A percentile compares a stretch with the other conserved stretches of the same genome.
phyloP scores from a whole-genome alignment of 2,888 invertebrate species.

The Cephus nigrinus region DNA sequence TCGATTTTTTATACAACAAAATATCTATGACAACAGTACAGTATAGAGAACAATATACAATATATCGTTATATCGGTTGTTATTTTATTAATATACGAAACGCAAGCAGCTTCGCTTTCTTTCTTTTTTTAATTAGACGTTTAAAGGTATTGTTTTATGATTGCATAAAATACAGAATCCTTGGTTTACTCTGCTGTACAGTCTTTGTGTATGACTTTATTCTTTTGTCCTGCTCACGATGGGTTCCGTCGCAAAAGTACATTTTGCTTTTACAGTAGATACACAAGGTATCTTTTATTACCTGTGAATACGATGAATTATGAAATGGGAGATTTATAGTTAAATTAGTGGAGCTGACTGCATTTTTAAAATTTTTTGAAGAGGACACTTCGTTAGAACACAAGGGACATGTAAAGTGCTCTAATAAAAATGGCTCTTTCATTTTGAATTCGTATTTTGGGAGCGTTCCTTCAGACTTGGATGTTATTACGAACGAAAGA shows the following conservation, averaged over 20 bases:
- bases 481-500: slow-evolving; percentile 24
- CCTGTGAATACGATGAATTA: background rate
- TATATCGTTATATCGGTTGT: slow-evolving; percentile 52
- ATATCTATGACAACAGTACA: slow-evolving; percentile 64
- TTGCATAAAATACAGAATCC: slow-evolving; percentile 52
- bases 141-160: slow-evolving; percentile 40
- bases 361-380: background rate
- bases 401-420: background rate
- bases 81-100: slow-evolving; percentile 49
- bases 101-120: slow-evolving; percentile 49
- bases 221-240: background rate
- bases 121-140: slow-evolving; percentile 31
- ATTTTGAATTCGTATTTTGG: too few relatives aligned
- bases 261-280: background rate
- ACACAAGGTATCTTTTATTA: background rate
- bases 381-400: background rate
- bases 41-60: slow-evolving; percentile 57
- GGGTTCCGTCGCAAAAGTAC: background rate
- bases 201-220: slow-evolving; percentile 32
- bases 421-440: background rate
- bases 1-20: slow-evolving; percentile 58
- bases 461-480: background rate
- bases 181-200: slow-evolving; percentile 45
- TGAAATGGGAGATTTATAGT: background rate
- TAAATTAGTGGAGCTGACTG: background rate